Base-by-base conservation (phyloP, 2,113 vertebrate genomes). In the Rhodinocichla rosea region DNA sequence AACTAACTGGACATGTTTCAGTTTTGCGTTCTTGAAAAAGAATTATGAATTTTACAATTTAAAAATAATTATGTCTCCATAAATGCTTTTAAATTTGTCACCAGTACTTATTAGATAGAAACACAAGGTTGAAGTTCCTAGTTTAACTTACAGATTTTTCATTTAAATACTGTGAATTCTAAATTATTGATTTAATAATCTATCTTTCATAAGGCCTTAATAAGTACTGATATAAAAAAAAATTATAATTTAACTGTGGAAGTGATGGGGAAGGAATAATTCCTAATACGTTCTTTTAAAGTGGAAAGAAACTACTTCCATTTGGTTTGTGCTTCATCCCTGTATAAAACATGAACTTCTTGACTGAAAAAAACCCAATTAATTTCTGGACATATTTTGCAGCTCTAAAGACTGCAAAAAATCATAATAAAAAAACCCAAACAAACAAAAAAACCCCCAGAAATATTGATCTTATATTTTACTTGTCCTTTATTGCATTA, bases 101-200 rank as follows among this genome's bases (percentile, higher is more conserved):
- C 4, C 50, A 33, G 5, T 80, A 9, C 21, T 96, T 94, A 68
- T 79, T 87, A 80, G 20, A 49, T 57, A 65, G 18, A 11, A 15
- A 70, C 60, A 81, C 4, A 90, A 95, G 6, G 18, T 65, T 89
- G 87, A 95, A 95, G 57, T 83, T 92, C 45, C 50, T 69, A 86
- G 15, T 79, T 82, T 90, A 96, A 95, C 89, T 97, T 97, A 91
- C 7, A 71, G 67, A 83, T 68, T 89, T 94, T 85, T 97, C 30
- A 80, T 94, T 97, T 93, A 87, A 94, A 94, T 92, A 83, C 14
- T 64, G 10, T 92, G 59, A 97, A 87, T 94, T 96, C n/a, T 92
- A 73, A 79, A 94, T 83, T 55, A 83, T 49, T 85, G 42, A 70
- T 93, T 37, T 88, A 94, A 87, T 84, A 79, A 35, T 11, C 50